These are phyloP conservation scores for Drosophila macrospina DNA, from an alignment of 2,888 invertebrate species.

Conservation along the genomic window DNA sequence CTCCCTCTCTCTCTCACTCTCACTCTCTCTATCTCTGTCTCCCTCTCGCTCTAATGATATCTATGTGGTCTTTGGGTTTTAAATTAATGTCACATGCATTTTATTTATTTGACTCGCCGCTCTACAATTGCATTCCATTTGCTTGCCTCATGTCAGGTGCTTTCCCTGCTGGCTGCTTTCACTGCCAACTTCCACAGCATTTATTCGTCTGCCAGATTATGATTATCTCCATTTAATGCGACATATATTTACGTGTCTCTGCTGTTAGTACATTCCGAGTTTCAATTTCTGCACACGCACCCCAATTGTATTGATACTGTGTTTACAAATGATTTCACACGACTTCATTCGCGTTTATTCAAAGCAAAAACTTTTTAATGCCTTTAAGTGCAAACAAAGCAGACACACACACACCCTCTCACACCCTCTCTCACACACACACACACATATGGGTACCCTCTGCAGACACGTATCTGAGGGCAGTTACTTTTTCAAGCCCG, in stretches of 20 bases:
- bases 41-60: not conserved
- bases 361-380: conserved; percentile 76
- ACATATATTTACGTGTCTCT: conserved; percentile 16
- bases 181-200: conserved; percentile 8
- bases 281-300: conserved; percentile 7
- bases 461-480: conserved; percentile 12
- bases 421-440: conserved; percentile 19
- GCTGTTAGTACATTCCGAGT: conserved; percentile 28
- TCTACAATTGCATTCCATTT: conserved; percentile 53
- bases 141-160: conserved; percentile 38
- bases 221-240: conserved; percentile 55
- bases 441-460: conserved; percentile 1
- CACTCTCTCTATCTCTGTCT: not conserved
- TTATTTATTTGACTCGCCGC: conserved; percentile 58
- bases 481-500: conserved; percentile 20
- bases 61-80: conserved; percentile 50
- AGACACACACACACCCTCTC: conserved; percentile 24
- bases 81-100: conserved; percentile 58
- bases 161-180: not conserved
- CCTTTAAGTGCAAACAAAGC: conserved; percentile 67
- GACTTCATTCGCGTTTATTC: conserved; percentile 77
- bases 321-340: conserved; percentile 80
- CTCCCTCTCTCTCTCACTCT: not conserved
- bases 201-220: conserved; percentile 60
- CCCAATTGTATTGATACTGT: conserved; percentile 72